Evolutionary conservation across 2,888 invertebrate genomes (phyloP), one percentile per base, ranked within the genome.

Genomic region (Nymphalis urticae): DNA sequence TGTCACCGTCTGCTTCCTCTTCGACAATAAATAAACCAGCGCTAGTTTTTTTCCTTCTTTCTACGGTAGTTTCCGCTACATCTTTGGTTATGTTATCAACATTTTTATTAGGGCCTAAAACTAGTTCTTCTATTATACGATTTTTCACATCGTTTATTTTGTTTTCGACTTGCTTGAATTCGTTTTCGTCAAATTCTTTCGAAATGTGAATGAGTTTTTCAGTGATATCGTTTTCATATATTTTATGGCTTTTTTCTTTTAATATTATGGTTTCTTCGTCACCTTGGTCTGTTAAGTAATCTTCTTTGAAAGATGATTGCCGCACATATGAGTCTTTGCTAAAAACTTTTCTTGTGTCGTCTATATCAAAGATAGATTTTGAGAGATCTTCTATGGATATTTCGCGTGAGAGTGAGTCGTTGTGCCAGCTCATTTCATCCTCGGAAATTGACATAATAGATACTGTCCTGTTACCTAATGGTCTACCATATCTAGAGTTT

Each of bases 371-470:
- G 70, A 93, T 89, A 27, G 92, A 86, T 80, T 93, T 93, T 7
- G 93, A 93, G 21, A 94, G 84, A 70, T 94, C 94, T 78, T 94
- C 94, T 62, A 93, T 90, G 5, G 94, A 94, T 64, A 94, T 90
- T 73, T 95, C 94, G 68, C 94, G 84, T 0, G 94, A 94, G 21
- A 93, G 84, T 54, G 92, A 83, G 66, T 94, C 92, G 21, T 93
- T 94, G 64, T 93, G 93, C 85, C 93, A 86, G 56, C 93, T 94
- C 73, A 88, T 89, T 32, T 95, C 95, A 74, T 95, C 95, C 82
- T 95, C 95, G 1, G 95, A 95, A 47, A 95, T 87, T 1, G 95
- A 95, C 71, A 94, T 93, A n/a, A 95, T 95, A 0, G 95, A 95
- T n/a, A 95, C 84, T 5, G 94, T 93, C 74, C 95, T 90, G 76